Conservation (phyloP, 2,113 vertebrate species). For the Sus scrofa region T2T-Sscrofa CM000826.6:101251001-101251500, state of each 20-base stretch:
- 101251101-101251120: conserved; percentile 21
- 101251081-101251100: not conserved
- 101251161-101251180: not conserved
- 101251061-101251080: not conserved
- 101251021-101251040: not conserved
- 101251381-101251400: not conserved
- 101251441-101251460: not conserved
- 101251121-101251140: not conserved
- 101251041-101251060: not conserved
- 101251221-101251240: not conserved
- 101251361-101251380: not conserved
- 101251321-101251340: conserved; percentile 26
- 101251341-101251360: conserved; percentile 44
- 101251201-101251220: conserved; percentile 8
- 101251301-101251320: not conserved
- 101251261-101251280: not conserved
- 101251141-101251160: not conserved
- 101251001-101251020: not conserved
- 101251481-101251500: not conserved
- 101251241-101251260: not conserved
- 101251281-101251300: not conserved
- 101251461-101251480: not conserved
- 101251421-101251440: not conserved
- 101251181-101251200: not conserved
- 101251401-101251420: not conserved